These are phyloP conservation scores for Alethe castanea DNA, from an alignment of 2,113 vertebrate genomes.

Conservation along the genomic window DNA sequence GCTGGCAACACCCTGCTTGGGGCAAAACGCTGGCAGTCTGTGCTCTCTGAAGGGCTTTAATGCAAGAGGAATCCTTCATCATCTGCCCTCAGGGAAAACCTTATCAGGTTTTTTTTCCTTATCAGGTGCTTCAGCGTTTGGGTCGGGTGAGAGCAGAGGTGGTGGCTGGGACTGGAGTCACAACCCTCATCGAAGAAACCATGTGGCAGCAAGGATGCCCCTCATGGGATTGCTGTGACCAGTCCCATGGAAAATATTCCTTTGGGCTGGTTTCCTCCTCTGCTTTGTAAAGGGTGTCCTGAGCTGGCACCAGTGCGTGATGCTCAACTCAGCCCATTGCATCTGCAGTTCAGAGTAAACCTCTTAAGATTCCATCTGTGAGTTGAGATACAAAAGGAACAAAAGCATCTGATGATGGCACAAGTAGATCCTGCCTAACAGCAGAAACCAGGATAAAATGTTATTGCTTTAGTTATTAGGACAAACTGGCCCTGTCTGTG, in stretches of 20 bases:
- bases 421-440: not conserved
- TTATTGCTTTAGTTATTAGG: not conserved
- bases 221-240: not conserved
- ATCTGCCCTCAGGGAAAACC: not conserved
- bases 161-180: not conserved
- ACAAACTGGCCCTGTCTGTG: not conserved
- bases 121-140: not conserved
- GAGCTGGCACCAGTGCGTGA: rapidly evolving
- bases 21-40: not conserved
- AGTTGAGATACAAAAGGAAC: not conserved
- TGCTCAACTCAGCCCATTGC: not conserved
- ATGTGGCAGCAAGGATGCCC: not conserved
- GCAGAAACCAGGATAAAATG: not conserved
- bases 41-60: not conserved
- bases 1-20: not conserved
- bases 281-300: not conserved
- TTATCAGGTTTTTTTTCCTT: not conserved
- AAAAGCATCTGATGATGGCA: not conserved
- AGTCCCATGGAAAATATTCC: not conserved
- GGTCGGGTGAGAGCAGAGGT: not conserved
- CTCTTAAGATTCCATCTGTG: not conserved
- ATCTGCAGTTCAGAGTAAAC: not conserved
- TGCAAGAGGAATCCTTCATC: not conserved
- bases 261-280: not conserved
- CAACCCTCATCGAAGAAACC: not conserved